Conservation (phyloP, 2,888 invertebrate genomes). For the Eremobia ochroleuca region DNA sequence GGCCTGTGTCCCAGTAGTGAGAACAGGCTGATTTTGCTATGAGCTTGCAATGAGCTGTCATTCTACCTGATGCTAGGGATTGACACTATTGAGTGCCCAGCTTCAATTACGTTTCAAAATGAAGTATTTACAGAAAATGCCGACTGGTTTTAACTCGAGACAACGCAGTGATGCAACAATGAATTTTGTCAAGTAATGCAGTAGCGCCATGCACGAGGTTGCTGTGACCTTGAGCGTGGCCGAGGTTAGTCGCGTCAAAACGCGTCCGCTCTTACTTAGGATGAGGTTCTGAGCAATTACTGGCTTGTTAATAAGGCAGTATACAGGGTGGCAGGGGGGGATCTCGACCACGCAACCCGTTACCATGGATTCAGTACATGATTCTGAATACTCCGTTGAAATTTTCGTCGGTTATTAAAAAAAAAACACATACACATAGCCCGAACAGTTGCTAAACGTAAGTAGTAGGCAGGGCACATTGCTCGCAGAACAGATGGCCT, state of each 20-base stretch:
- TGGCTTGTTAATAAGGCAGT: neutral
- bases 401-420: too few species aligned
- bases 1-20: neutral
- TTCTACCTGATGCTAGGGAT: neutral
- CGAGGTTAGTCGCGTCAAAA: neutral
- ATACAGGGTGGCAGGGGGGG: too few species aligned
- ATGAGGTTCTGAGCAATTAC: conserved; percentile 7
- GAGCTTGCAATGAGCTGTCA: neutral
- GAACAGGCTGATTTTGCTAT: neutral
- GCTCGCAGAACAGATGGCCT: too few species aligned
- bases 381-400: too few species aligned
- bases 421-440: too few species aligned
- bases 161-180: neutral
- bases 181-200: neutral
- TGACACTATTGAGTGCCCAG: neutral
- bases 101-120: neutral
- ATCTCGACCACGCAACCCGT: too few species aligned
- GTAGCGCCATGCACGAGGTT: neutral
- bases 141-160: neutral
- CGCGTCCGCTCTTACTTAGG: neutral
- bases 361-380: too few species aligned
- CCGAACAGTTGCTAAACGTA: too few species aligned
- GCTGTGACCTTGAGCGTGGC: neutral
- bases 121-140: neutral
- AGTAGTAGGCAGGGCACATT: too few species aligned